Evolutionary conservation across 2,888 invertebrate genomes (phyloP).

Genomic region (Clitarchus hookeri): DNA sequence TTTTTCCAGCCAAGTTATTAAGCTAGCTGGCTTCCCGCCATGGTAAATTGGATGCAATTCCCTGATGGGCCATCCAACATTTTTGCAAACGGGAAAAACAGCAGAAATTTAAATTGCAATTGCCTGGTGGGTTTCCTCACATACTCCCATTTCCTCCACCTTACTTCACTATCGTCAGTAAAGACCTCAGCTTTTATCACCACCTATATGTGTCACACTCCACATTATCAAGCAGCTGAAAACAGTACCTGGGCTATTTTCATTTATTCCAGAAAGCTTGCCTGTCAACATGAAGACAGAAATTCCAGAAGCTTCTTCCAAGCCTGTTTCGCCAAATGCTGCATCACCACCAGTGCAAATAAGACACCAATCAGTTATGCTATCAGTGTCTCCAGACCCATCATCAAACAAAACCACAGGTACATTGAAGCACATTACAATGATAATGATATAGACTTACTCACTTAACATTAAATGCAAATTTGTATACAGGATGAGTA

Average conservation of each 20-base stretch:
- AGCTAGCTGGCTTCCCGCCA: too few relatives aligned
- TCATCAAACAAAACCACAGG: constrained; percentile 39
- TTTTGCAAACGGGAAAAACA: too few relatives aligned
- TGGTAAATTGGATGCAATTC: too few relatives aligned
- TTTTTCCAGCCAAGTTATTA: too few relatives aligned
- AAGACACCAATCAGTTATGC: constrained; percentile 26
- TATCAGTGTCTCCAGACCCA: constrained; percentile 35
- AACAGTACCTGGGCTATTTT: neutral
- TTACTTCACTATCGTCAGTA: too few relatives aligned
- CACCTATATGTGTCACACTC: too few relatives aligned
- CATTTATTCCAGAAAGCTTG: constrained; percentile 24
- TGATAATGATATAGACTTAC: neutral
- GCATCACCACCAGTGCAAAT: constrained; percentile 6
- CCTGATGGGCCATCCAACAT: too few relatives aligned
- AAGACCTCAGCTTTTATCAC: too few relatives aligned
- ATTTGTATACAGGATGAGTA: too few relatives aligned
- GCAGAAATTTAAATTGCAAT: too few relatives aligned
- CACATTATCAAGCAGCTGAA: neutral
- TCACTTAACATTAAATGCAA: neutral
- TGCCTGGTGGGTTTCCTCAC: too few relatives aligned
- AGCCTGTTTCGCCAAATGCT: constrained; percentile 24
- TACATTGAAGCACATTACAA: constrained; percentile 23
- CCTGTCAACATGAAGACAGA: constrained; percentile 31
- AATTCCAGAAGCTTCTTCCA: neutral
- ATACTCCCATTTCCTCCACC: too few relatives aligned